Evolutionary conservation across 2,888 invertebrate genomes (phyloP), one percentile per base, ranked within the genome.

Genomic region (Lasius platythorax): DNA sequence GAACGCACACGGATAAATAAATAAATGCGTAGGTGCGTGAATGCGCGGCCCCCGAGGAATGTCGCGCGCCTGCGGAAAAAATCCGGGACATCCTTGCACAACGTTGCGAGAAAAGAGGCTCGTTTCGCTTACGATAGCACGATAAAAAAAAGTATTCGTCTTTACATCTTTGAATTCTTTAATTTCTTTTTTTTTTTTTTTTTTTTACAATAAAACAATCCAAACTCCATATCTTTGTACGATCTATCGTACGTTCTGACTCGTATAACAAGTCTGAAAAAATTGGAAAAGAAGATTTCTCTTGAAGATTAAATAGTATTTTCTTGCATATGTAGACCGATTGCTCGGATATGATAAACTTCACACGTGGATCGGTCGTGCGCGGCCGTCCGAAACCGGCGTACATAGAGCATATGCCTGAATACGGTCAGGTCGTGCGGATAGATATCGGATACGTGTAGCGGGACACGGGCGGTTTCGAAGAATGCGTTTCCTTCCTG

Each of bases 401-500:
- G 58, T 79, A 56, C 37, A 23, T 64, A 50, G 8, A 40, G 23
- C 23, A 11, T 67, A 18, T 61, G 63, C 56, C 72, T 56, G 87
- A 46, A 78, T 79, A 85, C 83, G 83, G 74, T 78, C 85, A 68
- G 64, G 64, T 76, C 37, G 66, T 15, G n/a, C 56, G 78, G 30
- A 68, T 58, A 37, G 46, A 61, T 63, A 28, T 79, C 79, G 46
- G 61, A 70, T 70, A 61, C 40, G 28, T 6, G 50, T 86, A 88
- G 87, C 87, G 87, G 90, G 82, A 89, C 88, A 87, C 82, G 87
- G 76, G 64, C 83, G 82, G 78, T 84, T 81, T 83, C 84, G 82
- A 92, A 91, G 93, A 93, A 93, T 93, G 92, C 88, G 90, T 88
- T 93, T 93, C 93, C 93, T 93, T 93, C 93, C 93, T 91, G 93